Evolutionary conservation across 2,888 invertebrate genomes (phyloP), one percentile per base, ranked within the genome.

Genomic region (Quadroppia sp.): DNA sequence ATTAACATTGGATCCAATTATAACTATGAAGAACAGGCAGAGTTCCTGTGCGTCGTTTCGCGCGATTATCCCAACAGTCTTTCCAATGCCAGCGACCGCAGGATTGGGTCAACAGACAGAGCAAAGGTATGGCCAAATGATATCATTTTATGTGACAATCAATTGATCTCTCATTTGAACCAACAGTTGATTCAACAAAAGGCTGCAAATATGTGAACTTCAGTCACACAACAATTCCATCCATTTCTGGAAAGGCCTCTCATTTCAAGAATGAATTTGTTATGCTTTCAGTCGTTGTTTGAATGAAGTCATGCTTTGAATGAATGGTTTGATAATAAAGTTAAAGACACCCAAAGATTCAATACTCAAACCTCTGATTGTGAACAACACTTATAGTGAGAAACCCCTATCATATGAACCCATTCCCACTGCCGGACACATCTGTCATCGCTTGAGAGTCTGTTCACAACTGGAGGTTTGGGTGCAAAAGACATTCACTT

Each of bases 41-140:
- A 99, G 85, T 99, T 97, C 84, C 87, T 99, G 77, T 98, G 97
- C 85, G 96, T 99, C 78, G 99, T 99, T 20, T 97, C 97, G 80
- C 89, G 97, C 81, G 98, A 99, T 84, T 92, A 75, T 67, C 36
- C 75, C 45, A 71, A 64, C 17, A 30, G 30, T 59, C 30, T 59
- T 4, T 36, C 23, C 75, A 89, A 88, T 81, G 89, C 88, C 78
- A 89, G 89, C 80, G 79, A 78, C 36, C 77, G 79, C 59, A 92
- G 92, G 82, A 88, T 90, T 78, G 92, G 94, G 83, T 89, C 92
- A 75, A 92, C 91, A 78, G 94, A 94, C 84, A 87, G 92, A 82
- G 94, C 92, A 76, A 94, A 94, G 87, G 92, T 86, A 75, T 67
- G 13, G 6, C 45, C 6, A 45, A 45, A n/a, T n/a, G n/a, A n/a